Evolutionary conservation across 2,888 invertebrate genomes (phyloP), one percentile per base, ranked within the genome.

Genomic region (Nymphalis c-album): DNA sequence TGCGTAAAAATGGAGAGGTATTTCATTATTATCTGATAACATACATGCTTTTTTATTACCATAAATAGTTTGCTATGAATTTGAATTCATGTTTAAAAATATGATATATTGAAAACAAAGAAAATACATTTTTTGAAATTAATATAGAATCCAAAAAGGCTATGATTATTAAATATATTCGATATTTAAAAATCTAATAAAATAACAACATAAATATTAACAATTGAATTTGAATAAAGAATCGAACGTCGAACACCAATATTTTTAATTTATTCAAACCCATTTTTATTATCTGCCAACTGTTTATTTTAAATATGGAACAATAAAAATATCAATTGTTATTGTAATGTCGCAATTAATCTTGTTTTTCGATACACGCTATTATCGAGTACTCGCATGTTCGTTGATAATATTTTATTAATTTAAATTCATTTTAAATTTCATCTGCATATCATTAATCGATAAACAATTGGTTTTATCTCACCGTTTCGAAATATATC

Each of bases 231-330:
- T 72, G 61, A 71, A 74, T 68, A 73, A 72, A 67, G 60, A 72
- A 68, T 63, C 60, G 60, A 68, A 67, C 64, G 66, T 67, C 61
- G 71, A 73, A 70, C 63, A 69, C 59, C n/a, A n/a, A n/a, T n/a
- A n/a, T 73, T 77, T 55, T 84, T 90, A 91, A 91, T 91, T 87
- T 89, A 91, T 91, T 90, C 92, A 88, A 86, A 85, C 86, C 86
- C 85, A 80, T 84, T 86, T 91, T 91, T 91, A 92, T 91, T 86
- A 88, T 84, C 91, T 91, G 90, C 74, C 82, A 91, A 91, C 81
- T 85, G 84, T 87, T 85, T 71, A 73, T 75, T 84, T 82, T 84
- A 77, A 77, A 59, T 74, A 71, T 70, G 71, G 70, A 73, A 78
- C 73, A 60, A 77, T 75, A 75, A 73, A 74, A 70, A 64, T 59